Base-by-base conservation (phyloP, 2,888 invertebrate genomes). In the Meiosimyza decipiens region DNA sequence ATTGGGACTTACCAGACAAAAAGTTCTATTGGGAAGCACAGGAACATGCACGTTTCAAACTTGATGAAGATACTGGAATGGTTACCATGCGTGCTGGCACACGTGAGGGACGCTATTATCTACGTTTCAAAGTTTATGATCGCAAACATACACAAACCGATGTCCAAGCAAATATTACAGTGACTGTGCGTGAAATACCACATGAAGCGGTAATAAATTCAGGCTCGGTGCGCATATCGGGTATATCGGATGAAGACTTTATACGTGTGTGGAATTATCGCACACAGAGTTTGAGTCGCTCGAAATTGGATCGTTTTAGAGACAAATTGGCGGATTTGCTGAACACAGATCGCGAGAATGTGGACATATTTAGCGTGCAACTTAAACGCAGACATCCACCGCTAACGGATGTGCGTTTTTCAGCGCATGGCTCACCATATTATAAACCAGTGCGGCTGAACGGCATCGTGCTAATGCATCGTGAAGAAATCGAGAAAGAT, bases 1-100 rank as follows among this genome's bases (percentile, higher is more conserved):
- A 99, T 86, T 99, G 99, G 99, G 99, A 99, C 88, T 88, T 98
- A 77, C 95, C 95, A 0, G 98, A 99, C 86, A 99, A 99, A 87
- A 96, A 95, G 82, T 99, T 98, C 89, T 96, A 95, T 84, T 97
- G 97, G 96, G 96, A 96, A 83, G 91, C 91, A 62, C 89, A 92
- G 70, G 95, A 95, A 84, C 95, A 96, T 89, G 93, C 94, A 1
- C 91, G 93, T 79, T 97, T 97, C 86, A 94, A 93, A 75, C 88
- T 98, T 47, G 94, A 97, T 84, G 94, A 95, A 85, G 95, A 96
- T 83, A 94, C 95, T 0, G 98, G 98, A 18, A 95, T 96, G 94
- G 94, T 99, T 79, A 95, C 94, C 75, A 98, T 99, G 97, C 92
- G 92, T 82, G 95, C 95, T 78, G 95, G 95, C 74, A 97, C 97